Evolutionary conservation across 2,888 invertebrate genomes (phyloP), one percentile per base, ranked within the genome.

Genomic region (Panzeria rudis): DNA sequence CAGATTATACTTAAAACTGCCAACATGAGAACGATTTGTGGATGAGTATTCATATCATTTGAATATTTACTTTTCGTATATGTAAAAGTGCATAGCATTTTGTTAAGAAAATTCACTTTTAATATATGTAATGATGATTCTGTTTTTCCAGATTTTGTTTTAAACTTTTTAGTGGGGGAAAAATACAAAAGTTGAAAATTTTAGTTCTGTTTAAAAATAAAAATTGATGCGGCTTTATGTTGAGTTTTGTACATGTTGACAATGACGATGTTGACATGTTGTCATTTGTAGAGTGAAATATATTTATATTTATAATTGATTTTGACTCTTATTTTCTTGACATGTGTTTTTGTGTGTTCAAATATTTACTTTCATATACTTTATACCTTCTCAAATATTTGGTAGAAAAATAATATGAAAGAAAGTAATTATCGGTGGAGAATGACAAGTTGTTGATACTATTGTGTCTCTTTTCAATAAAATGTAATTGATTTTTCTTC

Each of bases 1-100:
- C 90, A 90, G 90, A 89, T 90, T 90, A 89, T 87, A 88, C 87
- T 88, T 69, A 38, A 79, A 82, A 75, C 69, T 77, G 79, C 56
- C 82, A 75, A 81, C 83, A 79, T 81, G 69, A 17, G 44, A 66
- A 50, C 32, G 29, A 35, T 54, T 66, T 64, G 20, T 41, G 17
- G 62, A 29, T 50, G 71, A 35, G 25, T 50, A 68, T 44, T 59
- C 44, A 52, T 61, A 50, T 32, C 68, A 59, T 47, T 50, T 25
- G 4, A 69, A 8, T 15, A 44, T 56, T 71, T 41, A 15, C 11
- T 13, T 29, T 6, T 1, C 15, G 35, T 13, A 5, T 41, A 8
- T 13, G 25, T 20, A 11, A 3, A 17, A 17, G 29, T 56, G 38
- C 7, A 35, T n/a, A 47, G 9, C 25, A 38, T 38, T 56, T 41